phyloP scores from a whole-genome alignment of 2,888 invertebrate genomes.

The Oscheius sp. region DNA sequence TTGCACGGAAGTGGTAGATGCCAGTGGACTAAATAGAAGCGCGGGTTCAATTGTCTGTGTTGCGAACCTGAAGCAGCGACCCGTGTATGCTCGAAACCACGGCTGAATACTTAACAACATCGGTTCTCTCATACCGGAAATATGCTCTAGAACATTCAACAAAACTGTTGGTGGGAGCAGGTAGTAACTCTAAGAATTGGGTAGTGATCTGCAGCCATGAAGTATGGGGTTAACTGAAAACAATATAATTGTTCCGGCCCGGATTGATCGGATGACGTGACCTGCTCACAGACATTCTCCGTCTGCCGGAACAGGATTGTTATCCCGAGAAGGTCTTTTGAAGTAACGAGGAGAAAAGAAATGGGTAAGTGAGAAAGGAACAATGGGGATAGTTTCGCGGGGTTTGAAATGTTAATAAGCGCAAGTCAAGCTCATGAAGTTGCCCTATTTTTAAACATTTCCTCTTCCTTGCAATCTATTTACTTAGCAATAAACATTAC shows the following conservation, averaged over 20 bases:
- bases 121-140: constrained; percentile 12
- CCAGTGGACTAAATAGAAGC: background rate
- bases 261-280: constrained; percentile 30
- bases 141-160: background rate
- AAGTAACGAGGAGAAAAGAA: background rate
- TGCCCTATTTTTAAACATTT: too few species aligned
- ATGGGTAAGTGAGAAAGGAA: constrained; percentile 6
- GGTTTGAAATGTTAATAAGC: background rate
- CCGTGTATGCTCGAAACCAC: constrained; percentile 26
- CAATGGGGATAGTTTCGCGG: background rate
- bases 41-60: constrained; percentile 22
- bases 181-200: background rate
- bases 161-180: background rate
- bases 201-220: background rate
- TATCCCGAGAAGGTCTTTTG: constrained; percentile 8
- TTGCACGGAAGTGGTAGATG: background rate
- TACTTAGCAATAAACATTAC: too few species aligned
- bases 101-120: constrained; percentile 26
- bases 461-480: too few species aligned
- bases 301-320: constrained; percentile 27
- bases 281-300: background rate
- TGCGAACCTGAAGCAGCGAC: constrained; percentile 21
- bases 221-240: constrained; percentile 11
- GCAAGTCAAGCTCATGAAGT: background rate
- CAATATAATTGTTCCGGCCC: constrained; percentile 25